A percentile compares a stretch with the other conserved stretches of the same genome.
phyloP scores from a whole-genome alignment of 2,797 vertebrate species.

The Mormyrus proboscirostris region DNA sequence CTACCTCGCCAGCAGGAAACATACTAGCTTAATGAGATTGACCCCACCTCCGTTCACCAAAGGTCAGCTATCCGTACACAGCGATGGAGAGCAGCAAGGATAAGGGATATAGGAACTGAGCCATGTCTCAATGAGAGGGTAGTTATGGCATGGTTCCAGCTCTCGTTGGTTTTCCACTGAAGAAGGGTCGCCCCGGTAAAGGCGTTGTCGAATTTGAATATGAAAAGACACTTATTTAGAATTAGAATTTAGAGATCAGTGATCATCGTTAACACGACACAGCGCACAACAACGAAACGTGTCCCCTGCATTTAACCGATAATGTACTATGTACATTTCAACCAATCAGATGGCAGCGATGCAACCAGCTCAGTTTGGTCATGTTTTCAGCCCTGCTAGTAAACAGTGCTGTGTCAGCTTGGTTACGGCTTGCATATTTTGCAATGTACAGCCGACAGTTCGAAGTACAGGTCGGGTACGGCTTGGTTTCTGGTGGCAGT shows the following conservation, averaged over 20 bases:
- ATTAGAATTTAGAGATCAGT: not conserved
- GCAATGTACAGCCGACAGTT: not conserved
- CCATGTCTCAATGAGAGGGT: not conserved
- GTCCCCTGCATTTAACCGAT: not conserved
- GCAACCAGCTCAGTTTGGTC: not conserved
- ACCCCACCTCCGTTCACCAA: not conserved
- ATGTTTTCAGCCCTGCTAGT: not conserved
- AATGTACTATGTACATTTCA: not conserved
- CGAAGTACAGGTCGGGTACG: not conserved
- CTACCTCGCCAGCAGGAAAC: not conserved
- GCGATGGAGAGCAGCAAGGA: not conserved
- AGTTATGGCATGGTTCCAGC: not conserved
- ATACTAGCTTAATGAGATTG: constrained; percentile 17
- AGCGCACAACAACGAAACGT: not conserved
- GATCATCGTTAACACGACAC: not conserved
- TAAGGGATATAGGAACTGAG: not conserved
- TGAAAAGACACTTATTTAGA: not conserved
- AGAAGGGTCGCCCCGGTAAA: not conserved
- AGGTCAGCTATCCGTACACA: not conserved
- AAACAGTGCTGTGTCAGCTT: not conserved
- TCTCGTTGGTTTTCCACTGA: not conserved
- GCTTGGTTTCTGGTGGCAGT: not conserved
- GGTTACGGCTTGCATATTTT: not conserved
- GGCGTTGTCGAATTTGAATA: not conserved
- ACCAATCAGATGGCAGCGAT: not conserved